A percentile compares a stretch with the other conserved stretches of the same genome.
Evolutionary conservation across 2,797 vertebrate genomes (phyloP).

Genomic region (Babyrousa celebensis): DNA sequence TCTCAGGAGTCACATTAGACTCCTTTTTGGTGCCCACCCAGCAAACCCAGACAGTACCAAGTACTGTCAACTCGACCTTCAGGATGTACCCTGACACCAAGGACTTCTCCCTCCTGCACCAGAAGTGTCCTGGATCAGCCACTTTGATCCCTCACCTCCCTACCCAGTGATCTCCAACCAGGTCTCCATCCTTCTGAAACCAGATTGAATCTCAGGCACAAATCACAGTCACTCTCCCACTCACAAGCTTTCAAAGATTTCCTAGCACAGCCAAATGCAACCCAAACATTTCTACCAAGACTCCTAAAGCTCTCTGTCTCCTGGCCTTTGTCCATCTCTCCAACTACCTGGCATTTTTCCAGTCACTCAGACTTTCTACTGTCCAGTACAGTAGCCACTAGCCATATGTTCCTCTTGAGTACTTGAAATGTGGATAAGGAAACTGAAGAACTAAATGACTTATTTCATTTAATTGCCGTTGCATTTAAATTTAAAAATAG

Average conservation of each 20-base stretch:
- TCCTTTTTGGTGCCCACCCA: not conserved
- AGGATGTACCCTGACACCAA: not conserved
- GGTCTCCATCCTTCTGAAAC: not conserved
- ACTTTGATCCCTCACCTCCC: not conserved
- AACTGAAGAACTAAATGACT: not conserved
- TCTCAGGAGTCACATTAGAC: not conserved
- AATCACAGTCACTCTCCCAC: not conserved
- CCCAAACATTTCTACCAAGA: not conserved
- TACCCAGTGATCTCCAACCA: not conserved
- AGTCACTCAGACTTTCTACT: not conserved
- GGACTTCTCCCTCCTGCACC: not conserved
- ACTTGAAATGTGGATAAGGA: not conserved
- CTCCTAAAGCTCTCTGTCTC: not conserved
- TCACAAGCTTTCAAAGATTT: not conserved
- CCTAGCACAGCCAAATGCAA: not conserved
- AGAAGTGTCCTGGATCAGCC: fast-evolving
- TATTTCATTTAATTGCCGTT: not conserved
- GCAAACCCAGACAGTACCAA: not conserved
- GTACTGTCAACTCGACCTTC: not conserved
- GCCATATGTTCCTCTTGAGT: not conserved
- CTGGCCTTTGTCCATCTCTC: not conserved
- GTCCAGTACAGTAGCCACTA: not conserved
- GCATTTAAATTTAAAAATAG: conserved; percentile 21
- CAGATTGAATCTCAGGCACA: not conserved
- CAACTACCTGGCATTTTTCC: not conserved